A percentile compares a stretch with the other conserved stretches of the same genome.
Conservation (phyloP, 2,888 invertebrate genomes). For the Chalcis sispes region DNA sequence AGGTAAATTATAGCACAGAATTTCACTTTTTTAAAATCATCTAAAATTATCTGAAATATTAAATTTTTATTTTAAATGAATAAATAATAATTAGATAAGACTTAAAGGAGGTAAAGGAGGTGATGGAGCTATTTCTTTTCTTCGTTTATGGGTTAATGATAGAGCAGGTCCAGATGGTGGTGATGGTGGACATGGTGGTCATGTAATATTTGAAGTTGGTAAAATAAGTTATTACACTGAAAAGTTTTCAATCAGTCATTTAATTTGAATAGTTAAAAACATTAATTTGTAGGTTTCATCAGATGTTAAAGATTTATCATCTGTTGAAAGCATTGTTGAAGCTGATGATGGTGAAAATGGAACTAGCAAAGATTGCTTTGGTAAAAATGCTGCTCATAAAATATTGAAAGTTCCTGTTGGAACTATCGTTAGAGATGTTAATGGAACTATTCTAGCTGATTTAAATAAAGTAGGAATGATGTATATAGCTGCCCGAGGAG, state of each 20-base stretch:
- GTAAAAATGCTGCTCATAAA: constrained; percentile 86
- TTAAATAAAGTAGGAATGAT: constrained; percentile 82
- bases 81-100: constrained; percentile 76
- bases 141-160: constrained; percentile 89
- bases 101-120: constrained; percentile 93
- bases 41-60: constrained; percentile 10
- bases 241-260: constrained; percentile 16
- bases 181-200: constrained; percentile 97
- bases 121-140: constrained; percentile 93
- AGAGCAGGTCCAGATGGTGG: constrained; percentile 97
- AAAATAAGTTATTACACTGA: constrained; percentile 29
- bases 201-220: constrained; percentile 87
- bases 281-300: constrained; percentile 78
- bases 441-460: constrained; percentile 82
- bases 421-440: constrained; percentile 81
- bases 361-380: constrained; percentile 85
- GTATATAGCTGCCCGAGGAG: constrained; percentile 96
- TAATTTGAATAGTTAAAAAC: constrained; percentile 34
- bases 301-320: constrained; percentile 84
- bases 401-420: constrained; percentile 89
- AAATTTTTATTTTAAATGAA: constrained; percentile 13
- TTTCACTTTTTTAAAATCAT: constrained; percentile 25
- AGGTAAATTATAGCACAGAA: constrained; percentile 59
- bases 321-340: constrained; percentile 79
- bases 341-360: constrained; percentile 88